Percentiles rank a stretch among this genome's conserved stretches.
Conservation (phyloP, 2,113 vertebrate species). For the Mirza zaza region DNA sequence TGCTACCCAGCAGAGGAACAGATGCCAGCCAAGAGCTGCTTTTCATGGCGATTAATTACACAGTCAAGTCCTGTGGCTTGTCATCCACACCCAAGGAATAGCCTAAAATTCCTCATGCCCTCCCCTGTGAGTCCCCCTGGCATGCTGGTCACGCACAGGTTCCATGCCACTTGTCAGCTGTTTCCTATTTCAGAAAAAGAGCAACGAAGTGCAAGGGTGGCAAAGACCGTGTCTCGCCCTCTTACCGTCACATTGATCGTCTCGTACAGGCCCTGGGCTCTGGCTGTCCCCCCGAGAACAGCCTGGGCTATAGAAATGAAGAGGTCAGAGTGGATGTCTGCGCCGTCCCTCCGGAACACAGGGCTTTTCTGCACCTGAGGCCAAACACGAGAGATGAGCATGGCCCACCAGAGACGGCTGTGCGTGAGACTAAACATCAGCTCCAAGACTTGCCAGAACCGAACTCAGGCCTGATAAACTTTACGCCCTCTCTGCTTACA, state of each 20-base stretch:
- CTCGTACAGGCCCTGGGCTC: slow-evolving; percentile 94
- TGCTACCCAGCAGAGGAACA: not conserved
- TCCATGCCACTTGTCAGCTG: not conserved
- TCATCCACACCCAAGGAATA: not conserved
- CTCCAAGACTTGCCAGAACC: not conserved
- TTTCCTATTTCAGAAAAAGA: not conserved
- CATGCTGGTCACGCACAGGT: not conserved
- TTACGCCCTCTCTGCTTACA: not conserved
- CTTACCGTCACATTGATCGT: slow-evolving; percentile 92
- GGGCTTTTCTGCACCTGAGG: slow-evolving; percentile 95
- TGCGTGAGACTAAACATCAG: not conserved
- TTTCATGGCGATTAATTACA: not conserved
- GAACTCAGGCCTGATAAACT: too few relatives aligned
- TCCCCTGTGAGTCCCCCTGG: rapidly evolving
- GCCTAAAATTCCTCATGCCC: not conserved
- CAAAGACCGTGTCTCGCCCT: not conserved
- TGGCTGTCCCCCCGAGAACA: slow-evolving; percentile 93
- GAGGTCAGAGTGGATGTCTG: slow-evolving; percentile 97
- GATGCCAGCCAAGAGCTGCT: not conserved
- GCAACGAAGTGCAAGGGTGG: not conserved
- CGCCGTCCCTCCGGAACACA: slow-evolving; percentile 92
- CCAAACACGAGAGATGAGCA: not conserved
- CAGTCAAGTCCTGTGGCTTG: not conserved
- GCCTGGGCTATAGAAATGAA: slow-evolving; percentile 94
- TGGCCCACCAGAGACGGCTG: not conserved